Evolutionary conservation across 2,888 invertebrate genomes (phyloP).

Genomic region (Onchidella celtica): DNA sequence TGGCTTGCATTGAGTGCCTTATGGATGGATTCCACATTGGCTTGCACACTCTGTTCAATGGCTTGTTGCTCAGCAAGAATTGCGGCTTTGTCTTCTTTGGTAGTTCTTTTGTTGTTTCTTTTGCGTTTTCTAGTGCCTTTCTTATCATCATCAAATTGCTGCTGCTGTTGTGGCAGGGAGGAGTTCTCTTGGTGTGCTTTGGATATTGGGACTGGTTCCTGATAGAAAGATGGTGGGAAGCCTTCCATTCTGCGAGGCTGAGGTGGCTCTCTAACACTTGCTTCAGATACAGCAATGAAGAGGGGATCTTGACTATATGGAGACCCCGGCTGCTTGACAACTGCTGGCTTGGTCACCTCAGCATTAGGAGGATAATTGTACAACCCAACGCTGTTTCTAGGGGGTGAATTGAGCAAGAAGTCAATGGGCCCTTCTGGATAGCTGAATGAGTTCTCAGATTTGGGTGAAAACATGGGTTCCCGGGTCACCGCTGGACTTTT

Average conservation of each 20-base stretch:
- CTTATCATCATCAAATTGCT: constrained; percentile 39
- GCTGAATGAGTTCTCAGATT: constrained; percentile 12
- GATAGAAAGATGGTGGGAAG: constrained; percentile 46
- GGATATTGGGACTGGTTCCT: constrained; percentile 40
- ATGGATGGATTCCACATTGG: constrained; percentile 46
- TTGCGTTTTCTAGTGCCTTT: constrained; percentile 36
- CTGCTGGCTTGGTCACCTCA: constrained; percentile 10
- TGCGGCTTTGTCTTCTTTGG: constrained; percentile 36
- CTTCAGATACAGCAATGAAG: constrained; percentile 31
- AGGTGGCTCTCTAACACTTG: background rate
- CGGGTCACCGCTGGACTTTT: background rate
- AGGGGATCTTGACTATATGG: constrained; percentile 29
- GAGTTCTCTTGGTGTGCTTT: constrained; percentile 14
- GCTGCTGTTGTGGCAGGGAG: constrained; percentile 9
- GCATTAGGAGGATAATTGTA: background rate
- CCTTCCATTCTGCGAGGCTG: constrained; percentile 33
- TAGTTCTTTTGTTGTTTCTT: constrained; percentile 33
- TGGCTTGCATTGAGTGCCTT: constrained; percentile 41
- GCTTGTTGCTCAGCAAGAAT: constrained; percentile 38
- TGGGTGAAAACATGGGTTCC: constrained; percentile 44
- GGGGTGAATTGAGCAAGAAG: constrained; percentile 47
- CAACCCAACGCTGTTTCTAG: constrained; percentile 16
- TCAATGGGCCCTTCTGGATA: constrained; percentile 34
- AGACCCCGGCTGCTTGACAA: constrained; percentile 3
- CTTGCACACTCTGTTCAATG: constrained; percentile 45